Base-by-base conservation (phyloP, 2,888 invertebrate genomes). In the Deladenus siricidicola region DNA sequence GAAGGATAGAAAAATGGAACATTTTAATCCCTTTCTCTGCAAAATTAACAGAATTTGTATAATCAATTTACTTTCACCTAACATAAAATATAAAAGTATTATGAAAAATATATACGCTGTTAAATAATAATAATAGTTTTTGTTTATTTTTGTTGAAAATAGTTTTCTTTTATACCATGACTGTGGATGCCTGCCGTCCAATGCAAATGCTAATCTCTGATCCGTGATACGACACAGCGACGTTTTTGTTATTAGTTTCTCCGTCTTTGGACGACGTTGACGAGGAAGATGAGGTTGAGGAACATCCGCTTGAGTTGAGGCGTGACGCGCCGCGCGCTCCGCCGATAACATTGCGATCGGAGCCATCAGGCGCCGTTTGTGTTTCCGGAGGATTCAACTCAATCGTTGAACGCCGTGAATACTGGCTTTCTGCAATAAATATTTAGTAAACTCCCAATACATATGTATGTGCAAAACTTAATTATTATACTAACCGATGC, bases 151-250 rank as follows among this genome's bases (percentile, higher is more conserved):
- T n/a, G n/a, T n/a, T n/a, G n/a, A n/a, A n/a, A n/a, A n/a, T n/a
- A n/a, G n/a, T n/a, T n/a, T n/a, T n/a, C n/a, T n/a, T n/a, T 10
- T 14, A 34, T 34, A 34, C 39, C 14, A 14, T 34, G 39, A 34
- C 39, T 10, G 6, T 34, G 14, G 39, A 34, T 10, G 39, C 6
- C 39, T 34, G 39, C 14, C 39, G 34, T 34, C 34, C 53, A 23
- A 76, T 71, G 62, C 75, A 76, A 17, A 76, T 71, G 26, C 69
- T 69, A 53, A 76, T 73, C 51, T 76, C 76, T 6, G 75, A 75
- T 14, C 76, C 76, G 10, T 73, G 70, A 63, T 76, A 76, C 19
- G 75, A 75, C 23, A 75, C 67, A 23, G 72, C 72, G 21, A 72
- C 68, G 29, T 72, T 73, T 10, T 65, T 56, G 34, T n/a, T n/a